A percentile compares a stretch with the other conserved stretches of the same genome.
phyloP scores from a whole-genome alignment of 2,888 invertebrate genomes.

The Melolontha melolontha region DNA sequence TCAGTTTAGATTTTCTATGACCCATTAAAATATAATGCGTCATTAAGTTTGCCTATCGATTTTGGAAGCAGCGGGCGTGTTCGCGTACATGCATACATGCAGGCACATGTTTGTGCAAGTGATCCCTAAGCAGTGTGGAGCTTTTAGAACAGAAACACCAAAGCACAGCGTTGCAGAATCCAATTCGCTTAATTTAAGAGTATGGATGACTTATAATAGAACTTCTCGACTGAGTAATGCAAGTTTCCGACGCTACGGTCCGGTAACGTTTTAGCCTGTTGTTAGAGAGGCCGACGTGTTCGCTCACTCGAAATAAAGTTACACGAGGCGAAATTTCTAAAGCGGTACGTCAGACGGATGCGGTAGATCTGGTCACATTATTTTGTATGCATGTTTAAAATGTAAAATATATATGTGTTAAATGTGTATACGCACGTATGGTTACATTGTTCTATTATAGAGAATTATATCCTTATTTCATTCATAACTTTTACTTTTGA shows the following conservation, averaged over 20 bases:
- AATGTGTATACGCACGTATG: no score
- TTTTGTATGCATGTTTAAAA: background rate
- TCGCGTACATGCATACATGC: background rate
- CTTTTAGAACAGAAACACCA: constrained; percentile 24
- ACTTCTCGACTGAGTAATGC: constrained; percentile 59
- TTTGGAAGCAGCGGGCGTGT: constrained; percentile 29
- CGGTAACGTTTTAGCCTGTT: constrained; percentile 45
- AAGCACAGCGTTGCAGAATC: constrained; percentile 36
- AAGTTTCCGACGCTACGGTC: constrained; percentile 53
- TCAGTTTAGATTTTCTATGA: constrained; percentile 47
- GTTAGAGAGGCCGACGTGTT: constrained; percentile 20
- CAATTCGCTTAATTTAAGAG: constrained; percentile 60
- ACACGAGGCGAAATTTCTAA: constrained; percentile 30
- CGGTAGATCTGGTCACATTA: constrained; percentile 1
- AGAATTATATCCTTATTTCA: no score
- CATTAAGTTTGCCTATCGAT: constrained; percentile 57
- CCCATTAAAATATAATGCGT: constrained; percentile 60
- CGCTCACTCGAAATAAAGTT: constrained; percentile 29
- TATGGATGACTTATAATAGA: constrained; percentile 59
- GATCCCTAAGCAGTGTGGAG: constrained; percentile 1
- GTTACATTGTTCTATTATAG: no score
- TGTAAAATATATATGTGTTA: no score
- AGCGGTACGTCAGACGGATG: background rate
- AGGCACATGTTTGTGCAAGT: background rate
- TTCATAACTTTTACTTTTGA: no score